These are phyloP conservation scores for Exocentrus adspersus DNA, from an alignment of 2,888 invertebrate species.

Conservation along the genomic window DNA sequence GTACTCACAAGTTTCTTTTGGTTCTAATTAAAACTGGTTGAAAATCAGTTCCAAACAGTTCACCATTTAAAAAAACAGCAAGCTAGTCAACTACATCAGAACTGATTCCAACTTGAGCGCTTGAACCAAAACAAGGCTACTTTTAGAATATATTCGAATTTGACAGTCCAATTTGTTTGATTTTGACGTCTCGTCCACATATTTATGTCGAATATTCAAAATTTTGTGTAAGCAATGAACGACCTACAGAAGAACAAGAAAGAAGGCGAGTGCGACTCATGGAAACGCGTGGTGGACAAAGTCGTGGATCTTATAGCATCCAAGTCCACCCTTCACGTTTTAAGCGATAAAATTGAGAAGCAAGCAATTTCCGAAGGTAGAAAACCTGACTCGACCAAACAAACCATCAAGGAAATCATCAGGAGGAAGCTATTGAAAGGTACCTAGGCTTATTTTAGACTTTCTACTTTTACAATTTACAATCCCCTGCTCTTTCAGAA, in stretches of 20 bases:
- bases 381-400: neutral
- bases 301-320: constrained; percentile 39
- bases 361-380: constrained; percentile 14
- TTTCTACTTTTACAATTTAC: neutral
- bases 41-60: too few relatives aligned
- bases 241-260: neutral
- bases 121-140: too few relatives aligned
- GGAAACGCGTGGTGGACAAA: constrained; percentile 39
- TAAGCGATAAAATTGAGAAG: constrained; percentile 32
- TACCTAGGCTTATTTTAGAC: neutral
- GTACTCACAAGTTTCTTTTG: neutral
- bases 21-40: too few relatives aligned
- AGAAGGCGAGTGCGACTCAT: constrained; percentile 26
- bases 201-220: neutral
- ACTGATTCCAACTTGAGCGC: too few relatives aligned
- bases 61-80: too few relatives aligned
- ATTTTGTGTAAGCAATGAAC: neutral
- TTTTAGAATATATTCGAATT: too few relatives aligned
- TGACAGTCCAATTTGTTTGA: too few relatives aligned
- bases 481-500: neutral
- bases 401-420: neutral
- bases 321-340: constrained; percentile 29
- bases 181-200: neutral
- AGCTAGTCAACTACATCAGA: too few relatives aligned
- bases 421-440: neutral